Evolutionary conservation across 2,797 vertebrate species (phyloP), one percentile per base, ranked within the genome.

Genomic region (Sardinella longiceps): DNA sequence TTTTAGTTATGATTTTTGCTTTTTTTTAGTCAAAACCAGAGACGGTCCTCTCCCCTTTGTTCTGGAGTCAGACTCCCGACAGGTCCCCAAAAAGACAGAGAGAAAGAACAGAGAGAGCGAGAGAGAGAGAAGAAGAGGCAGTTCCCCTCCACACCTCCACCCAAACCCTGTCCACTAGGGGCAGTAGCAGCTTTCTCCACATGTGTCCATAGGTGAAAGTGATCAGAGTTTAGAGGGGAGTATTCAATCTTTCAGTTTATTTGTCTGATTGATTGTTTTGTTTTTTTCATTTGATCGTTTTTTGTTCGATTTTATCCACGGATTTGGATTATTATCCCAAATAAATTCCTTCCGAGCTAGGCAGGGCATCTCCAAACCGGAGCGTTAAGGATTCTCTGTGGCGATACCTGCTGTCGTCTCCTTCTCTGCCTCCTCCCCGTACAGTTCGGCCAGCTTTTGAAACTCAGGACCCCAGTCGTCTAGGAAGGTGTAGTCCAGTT

Each of bases 401-500:
- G 37, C 18, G 15, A 39, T 18, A 3, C 25, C 25, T 45, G 84
- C 84, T 45, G 66, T 60, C 2, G 86, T 84, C 23, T 82, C 83
- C 77, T 84, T 82, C 33, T 83, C 80, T 46, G 96, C 95, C 92
- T 94, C 94, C 91, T 97, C 97, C 94, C 94, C 96, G 82, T 97
- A 99, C 90, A 99, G 96, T 96, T 98, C 97, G 81, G 98, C 97
- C 93, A 99, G 92, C 93, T 96, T 98, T 93, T 97, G 97, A 92
- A 99, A 98, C 92, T 98, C 94, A 0, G 97, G 97, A 77, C 98
- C 98, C 97, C 98, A 99, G 91, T 98, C 95, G 66, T 97, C 97
- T 94, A 99, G 96, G 91, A 96, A 97, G 89, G 94, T 96, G 90
- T 97, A 99, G 94, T 99, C 97, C 95, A 98, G 96, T 92, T 99